Base-by-base conservation (phyloP, 2,888 invertebrate species). In the Ametastegia equiseti region DNA sequence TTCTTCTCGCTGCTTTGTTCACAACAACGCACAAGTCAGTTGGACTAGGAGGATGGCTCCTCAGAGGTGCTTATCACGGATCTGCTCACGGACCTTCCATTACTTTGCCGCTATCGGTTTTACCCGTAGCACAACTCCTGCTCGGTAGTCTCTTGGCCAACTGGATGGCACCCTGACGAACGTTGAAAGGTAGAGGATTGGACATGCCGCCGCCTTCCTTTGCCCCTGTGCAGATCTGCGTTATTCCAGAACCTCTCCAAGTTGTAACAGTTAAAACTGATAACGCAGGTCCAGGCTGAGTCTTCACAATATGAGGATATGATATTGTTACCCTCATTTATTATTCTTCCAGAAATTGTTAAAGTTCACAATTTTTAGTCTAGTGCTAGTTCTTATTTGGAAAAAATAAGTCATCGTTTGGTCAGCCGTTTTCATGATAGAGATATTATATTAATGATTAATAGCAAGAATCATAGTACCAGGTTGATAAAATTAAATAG, bases 1-100 rank as follows among this genome's bases (percentile, higher is more conserved):
- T 89, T 81, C 83, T 91, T 15, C 78, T 91, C 36, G 90, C 91
- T 6, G 88, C 90, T 19, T 82, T 91, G 47, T 91, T 91, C 80
- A 89, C 91, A 4, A 89, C 88, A 82, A 91, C 90, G 23, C 90
- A 90, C 80, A 91, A 91, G 84, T 91, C 91, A 0, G 89, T 90
- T 57, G 89, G 89, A 15, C 88, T 91, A 42, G 91, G 91, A n/a
- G 90, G 90, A 19, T 91, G 91, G 91, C 83, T 91, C 5, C 84
- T 91, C 73, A 87, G 90, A 45, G 89, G 90, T 11, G 90, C 91
- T 78, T 91, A 91, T 82, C 91, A 90, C 54, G 90, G 91, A 27
- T 89, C 90, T 3, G 87, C 88, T 63, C 87, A 89, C 67, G 88
- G 90, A 2, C 86, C 91, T 57, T 89, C 90, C 80, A 87, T 91